Evolutionary conservation across 2,113 vertebrate species (phyloP).

Genomic region (Illadopsis cleaveri): DNA sequence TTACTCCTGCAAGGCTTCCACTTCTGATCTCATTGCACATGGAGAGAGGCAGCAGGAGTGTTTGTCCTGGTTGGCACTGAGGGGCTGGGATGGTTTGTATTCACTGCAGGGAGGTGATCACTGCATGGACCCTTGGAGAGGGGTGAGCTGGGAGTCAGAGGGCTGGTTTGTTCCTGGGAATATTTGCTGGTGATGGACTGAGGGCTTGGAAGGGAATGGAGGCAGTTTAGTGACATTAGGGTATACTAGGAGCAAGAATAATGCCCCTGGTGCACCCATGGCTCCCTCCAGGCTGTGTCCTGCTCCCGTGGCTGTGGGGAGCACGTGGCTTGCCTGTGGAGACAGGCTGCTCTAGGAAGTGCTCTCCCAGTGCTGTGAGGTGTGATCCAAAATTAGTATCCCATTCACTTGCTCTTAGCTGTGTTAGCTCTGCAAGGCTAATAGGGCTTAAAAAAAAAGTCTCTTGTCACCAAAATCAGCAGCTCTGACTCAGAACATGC

Average conservation of each 20-base stretch:
- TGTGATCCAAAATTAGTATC: slow-evolving; percentile 31
- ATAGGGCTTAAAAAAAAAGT: slow-evolving; percentile 1
- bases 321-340: neutral
- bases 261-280: neutral
- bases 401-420: neutral
- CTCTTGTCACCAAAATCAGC: slow-evolving; percentile 32
- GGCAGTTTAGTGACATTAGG: neutral
- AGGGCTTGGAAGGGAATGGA: neutral
- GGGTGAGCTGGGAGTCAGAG: neutral
- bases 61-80: neutral
- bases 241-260: neutral
- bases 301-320: neutral
- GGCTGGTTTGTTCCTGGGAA: neutral
- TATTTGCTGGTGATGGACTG: neutral
- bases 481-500: neutral
- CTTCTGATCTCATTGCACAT: neutral
- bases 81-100: neutral
- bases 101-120: neutral
- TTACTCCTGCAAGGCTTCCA: neutral
- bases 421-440: neutral
- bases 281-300: neutral
- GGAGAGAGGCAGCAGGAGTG: neutral
- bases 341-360: neutral
- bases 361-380: neutral
- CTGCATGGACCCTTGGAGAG: neutral